Base-by-base conservation (phyloP, 2,113 vertebrate species). In the Tylochromis polylepis region DNA sequence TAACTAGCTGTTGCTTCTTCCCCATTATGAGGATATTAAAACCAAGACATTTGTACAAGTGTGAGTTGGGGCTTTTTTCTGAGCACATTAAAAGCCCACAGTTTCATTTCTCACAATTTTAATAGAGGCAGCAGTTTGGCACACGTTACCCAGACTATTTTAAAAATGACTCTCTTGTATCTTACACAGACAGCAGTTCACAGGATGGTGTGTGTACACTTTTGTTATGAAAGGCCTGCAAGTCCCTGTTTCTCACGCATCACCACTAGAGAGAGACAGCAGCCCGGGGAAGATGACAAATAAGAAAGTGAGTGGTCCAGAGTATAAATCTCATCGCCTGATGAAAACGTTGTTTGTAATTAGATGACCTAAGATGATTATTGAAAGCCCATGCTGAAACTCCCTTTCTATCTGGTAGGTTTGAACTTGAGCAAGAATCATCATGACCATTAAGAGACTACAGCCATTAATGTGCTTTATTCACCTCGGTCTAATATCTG, bases 181-280 rank as follows among this genome's bases (percentile, higher is more conserved):
- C 22, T 70, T 15, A 70, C 15, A 24, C 12, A 4, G 4, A n/a
- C 12, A 8, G 36, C 12, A 70, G 11, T 67, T 67, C 67, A 29
- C 41, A 29, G 15, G 67, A 75, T 51, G 24, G 9, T 29, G 27
- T 29, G 24, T 59, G 58, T 31, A 55, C 20, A n/a, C 8, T 59
- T 43, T 81, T 24, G 20, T 67, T 31, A 16, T 6, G 24, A 46
- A n/a, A 81, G 70, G 27, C 60, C 67, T 38, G n/a, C 3, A 31
- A 77, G 46, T 53, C 46, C 55, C 14, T 77, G 16, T 86, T 89
- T 91, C 55, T 91, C 57, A 51, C 60, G 5, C 31, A 9, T 80
- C 83, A 62, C 86, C 94, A 93, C 94, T 92, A 95, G 94, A 91
- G 94, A 92, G 93, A 85, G 94, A 91, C 87, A 91, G 87, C 62